Evolutionary conservation across 2,113 vertebrate genomes (phyloP).

Genomic region (Nerophis lumbriciformis): DNA sequence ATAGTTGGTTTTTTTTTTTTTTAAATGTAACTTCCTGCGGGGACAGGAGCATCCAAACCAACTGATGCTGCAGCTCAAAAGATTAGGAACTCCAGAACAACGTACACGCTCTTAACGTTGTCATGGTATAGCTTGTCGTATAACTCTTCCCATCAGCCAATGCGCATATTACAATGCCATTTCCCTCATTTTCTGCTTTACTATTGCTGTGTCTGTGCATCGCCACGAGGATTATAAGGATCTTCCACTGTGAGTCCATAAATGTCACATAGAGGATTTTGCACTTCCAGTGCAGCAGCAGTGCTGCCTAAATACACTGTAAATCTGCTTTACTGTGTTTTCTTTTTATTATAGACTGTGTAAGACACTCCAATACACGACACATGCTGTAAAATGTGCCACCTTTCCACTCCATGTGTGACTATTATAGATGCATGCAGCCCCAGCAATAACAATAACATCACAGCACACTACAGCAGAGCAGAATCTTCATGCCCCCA

Average conservation of each 20-base stretch:
- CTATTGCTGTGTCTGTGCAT: conserved; percentile 4
- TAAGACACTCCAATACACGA: background rate
- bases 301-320: conserved; percentile 20
- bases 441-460: conserved; percentile 16
- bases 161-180: background rate
- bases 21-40: conserved; percentile 26
- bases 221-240: background rate
- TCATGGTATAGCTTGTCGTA: background rate
- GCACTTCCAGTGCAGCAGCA: conserved; percentile 8
- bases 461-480: conserved; percentile 1
- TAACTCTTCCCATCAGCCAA: background rate
- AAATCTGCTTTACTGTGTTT: conserved; percentile 39
- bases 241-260: conserved; percentile 7
- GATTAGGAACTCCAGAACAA: background rate
- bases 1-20: conserved; percentile 28
- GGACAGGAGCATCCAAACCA: conserved; percentile 27
- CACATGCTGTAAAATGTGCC: background rate
- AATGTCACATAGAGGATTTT: conserved; percentile 23
- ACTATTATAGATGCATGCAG: conserved; percentile 18
- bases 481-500: background rate
- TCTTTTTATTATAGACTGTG: conserved; percentile 12
- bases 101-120: too few relatives aligned
- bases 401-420: background rate
- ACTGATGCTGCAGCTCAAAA: background rate
- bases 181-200: background rate